A percentile compares a stretch with the other conserved stretches of the same genome.
Conservation (phyloP, 2,888 invertebrate species). For the Stenodera caucasica region DNA sequence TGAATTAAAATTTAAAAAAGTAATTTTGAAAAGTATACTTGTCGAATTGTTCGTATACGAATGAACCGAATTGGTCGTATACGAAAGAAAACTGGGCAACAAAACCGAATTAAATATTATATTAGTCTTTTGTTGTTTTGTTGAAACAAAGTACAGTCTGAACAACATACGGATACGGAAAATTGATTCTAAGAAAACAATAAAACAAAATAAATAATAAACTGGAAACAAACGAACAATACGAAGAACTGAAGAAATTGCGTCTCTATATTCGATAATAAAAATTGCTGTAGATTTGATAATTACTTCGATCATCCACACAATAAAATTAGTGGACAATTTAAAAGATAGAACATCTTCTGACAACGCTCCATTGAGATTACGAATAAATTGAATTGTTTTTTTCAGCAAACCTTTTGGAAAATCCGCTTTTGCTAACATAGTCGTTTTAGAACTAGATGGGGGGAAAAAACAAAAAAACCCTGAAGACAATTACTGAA, state of each 20-base stretch:
- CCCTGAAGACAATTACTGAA: constrained; percentile 1
- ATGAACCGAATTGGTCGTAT: constrained; percentile 41
- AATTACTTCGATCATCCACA: too few species aligned
- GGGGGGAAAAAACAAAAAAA: too few species aligned
- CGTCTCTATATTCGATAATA: not conserved
- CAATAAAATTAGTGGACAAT: constrained; percentile 11
- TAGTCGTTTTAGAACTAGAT: not conserved
- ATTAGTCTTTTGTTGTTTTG: not conserved
- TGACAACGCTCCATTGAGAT: not conserved
- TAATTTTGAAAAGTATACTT: constrained; percentile 48
- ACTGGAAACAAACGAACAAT: not conserved
- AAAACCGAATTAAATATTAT: constrained; percentile 36
- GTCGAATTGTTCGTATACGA: constrained; percentile 41
- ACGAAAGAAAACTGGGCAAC: constrained; percentile 27
- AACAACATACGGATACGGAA: not conserved
- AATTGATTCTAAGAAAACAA: not conserved
- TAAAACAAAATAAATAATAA: not conserved
- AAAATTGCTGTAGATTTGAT: too few species aligned
- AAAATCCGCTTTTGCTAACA: not conserved
- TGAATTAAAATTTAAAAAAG: constrained; percentile 48
- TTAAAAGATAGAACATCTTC: not conserved
- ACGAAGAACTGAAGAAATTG: not conserved
- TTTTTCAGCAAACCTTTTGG: not conserved
- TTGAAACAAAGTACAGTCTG: not conserved
- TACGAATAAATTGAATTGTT: not conserved